Percentiles rank a stretch among this genome's conserved stretches.
Evolutionary conservation across 2,888 invertebrate species (phyloP).

Genomic region (Theristus sp.): DNA sequence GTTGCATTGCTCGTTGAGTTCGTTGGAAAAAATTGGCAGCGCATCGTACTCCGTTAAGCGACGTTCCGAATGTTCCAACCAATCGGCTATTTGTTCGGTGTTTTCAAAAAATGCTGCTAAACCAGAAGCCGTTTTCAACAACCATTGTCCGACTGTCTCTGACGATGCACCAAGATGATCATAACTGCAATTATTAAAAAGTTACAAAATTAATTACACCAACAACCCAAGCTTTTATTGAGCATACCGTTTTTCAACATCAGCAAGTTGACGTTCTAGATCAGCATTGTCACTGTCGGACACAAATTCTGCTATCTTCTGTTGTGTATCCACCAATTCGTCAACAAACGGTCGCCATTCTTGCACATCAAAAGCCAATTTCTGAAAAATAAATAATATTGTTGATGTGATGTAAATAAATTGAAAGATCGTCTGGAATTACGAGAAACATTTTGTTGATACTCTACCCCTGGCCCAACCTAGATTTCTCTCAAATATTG

Average conservation of each 20-base stretch:
- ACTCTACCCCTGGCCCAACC: too few species aligned
- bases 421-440: too few species aligned
- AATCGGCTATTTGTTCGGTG: conserved; percentile 74
- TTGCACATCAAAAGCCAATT: not conserved
- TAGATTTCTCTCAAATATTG: too few species aligned
- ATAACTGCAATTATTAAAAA: conserved; percentile 18
- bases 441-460: too few species aligned
- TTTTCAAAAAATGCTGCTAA: conserved; percentile 33
- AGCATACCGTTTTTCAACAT: conserved; percentile 51
- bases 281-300: conserved; percentile 62
- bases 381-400: not conserved
- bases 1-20: conserved; percentile 74
- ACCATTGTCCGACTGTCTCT: conserved; percentile 50
- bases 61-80: conserved; percentile 80
- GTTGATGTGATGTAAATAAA: not conserved
- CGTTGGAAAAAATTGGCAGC: conserved; percentile 62
- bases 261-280: conserved; percentile 64
- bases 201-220: too few species aligned
- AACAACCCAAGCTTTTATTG: too few species aligned
- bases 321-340: conserved; percentile 61
- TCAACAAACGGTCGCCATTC: conserved; percentile 14
- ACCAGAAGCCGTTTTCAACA: conserved; percentile 57
- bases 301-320: conserved; percentile 65
- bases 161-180: conserved; percentile 45
- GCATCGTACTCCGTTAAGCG: conserved; percentile 38